Base-by-base conservation (phyloP, 2,888 invertebrate species). In the Brenthis hecate region DNA sequence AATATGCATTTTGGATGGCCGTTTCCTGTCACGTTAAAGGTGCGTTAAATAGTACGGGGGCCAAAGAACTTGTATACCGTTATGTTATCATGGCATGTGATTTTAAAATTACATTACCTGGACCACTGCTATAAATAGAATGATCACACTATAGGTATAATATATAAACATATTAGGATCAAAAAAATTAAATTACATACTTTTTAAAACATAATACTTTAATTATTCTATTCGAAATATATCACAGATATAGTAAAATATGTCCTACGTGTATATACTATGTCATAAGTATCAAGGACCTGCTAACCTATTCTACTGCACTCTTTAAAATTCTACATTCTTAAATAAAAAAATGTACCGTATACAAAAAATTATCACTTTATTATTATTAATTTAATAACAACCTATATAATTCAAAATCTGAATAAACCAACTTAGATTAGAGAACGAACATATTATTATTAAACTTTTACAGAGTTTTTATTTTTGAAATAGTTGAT, bases 11-110 rank as follows among this genome's bases (percentile, higher is more conserved):
- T 76, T 68, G 65, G 69, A 69, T 65, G 48, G 69, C 62, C 66
- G 66, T 70, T 77, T 77, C 77, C 77, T 75, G 78, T 79, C 77
- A 76, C 77, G 75, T 76, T 60, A 68, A 65, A 73, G 64, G 66
- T 53, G 65, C 73, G 74, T 76, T 74, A 72, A 75, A 74, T 73
- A 72, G 73, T 72, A 43, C 32, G 65, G 68, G 28, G 65, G 68
- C 63, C 70, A 62, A 55, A 68, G 61, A 68, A 76, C 71, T 73
- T 74, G 66, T 66, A 51, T 66, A 72, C 74, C 74, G 74, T 74
- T 73, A 73, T 55, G 54, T 57, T 48, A 64, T 69, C 65, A 67
- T 61, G 68, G 23, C 62, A 50, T 13, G 32, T 60, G 60, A 32
- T 60, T 60, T 50, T 13, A 60, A 60, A 50, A 60, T 50, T 60